phyloP scores from a whole-genome alignment of 2,113 vertebrate genomes.

The Saguinus imperator region DNA sequence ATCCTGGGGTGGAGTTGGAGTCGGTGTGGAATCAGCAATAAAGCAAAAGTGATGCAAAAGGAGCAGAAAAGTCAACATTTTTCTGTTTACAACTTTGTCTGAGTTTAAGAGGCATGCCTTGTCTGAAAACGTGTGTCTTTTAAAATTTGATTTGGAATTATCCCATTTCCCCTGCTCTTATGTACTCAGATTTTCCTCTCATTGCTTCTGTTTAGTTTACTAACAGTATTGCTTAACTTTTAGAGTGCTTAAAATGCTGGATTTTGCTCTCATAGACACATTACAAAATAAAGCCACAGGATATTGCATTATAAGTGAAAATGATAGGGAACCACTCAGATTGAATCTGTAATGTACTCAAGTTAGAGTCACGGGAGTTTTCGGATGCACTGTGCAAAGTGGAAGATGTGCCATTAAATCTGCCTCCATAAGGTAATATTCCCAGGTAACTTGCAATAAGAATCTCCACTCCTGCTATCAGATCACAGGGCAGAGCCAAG shows the following conservation, averaged over 20 bases:
- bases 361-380: not conserved
- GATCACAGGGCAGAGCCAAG: not conserved
- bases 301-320: conserved; percentile 50
- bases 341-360: conserved; percentile 24
- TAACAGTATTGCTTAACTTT: not conserved
- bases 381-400: not conserved
- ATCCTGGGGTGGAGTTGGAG: not conserved
- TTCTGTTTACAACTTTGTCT: not conserved
- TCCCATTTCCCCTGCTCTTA: not conserved
- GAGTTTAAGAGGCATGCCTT: not conserved
- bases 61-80: not conserved
- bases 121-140: not conserved
- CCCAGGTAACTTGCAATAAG: conserved; percentile 31
- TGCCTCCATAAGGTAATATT: not conserved
- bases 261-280: conserved; percentile 32
- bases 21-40: not conserved
- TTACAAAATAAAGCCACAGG: conserved; percentile 49
- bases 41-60: not conserved
- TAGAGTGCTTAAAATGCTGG: not conserved
- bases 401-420: not conserved
- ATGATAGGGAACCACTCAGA: not conserved
- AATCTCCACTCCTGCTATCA: not conserved
- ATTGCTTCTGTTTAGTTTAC: not conserved
- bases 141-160: not conserved
- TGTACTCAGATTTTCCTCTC: not conserved